Conservation (phyloP, 2,113 vertebrate genomes). For the Pithys albifrons region DNA sequence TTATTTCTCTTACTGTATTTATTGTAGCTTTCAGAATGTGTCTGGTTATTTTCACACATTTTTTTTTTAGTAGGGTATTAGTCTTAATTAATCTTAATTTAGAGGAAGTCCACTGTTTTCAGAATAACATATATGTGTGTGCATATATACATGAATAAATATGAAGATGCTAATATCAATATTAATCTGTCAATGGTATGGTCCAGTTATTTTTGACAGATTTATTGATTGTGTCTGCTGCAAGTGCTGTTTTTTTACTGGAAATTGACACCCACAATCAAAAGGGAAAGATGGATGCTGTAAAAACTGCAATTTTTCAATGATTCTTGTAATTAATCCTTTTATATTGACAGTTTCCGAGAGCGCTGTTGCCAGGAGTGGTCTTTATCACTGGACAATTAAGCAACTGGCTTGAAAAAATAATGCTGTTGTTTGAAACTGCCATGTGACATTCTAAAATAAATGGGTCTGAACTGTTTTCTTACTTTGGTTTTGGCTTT, state of each 20-base stretch:
- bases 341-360: conserved; percentile 28
- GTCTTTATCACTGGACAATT: conserved; percentile 47
- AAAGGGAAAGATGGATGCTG: neutral
- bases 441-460: neutral
- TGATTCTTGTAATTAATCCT: conserved; percentile 50
- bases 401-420: conserved; percentile 30
- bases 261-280: conserved; percentile 22
- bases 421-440: neutral
- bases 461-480: neutral
- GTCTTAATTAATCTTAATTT: neutral
- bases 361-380: conserved; percentile 7
- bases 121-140: neutral
- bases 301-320: conserved; percentile 33
- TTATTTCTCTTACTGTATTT: neutral
- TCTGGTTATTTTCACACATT: neutral
- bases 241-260: neutral
- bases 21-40: neutral
- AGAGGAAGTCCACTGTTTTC: neutral
- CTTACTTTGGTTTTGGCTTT: conserved; percentile 15
- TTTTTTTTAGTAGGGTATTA: neutral
- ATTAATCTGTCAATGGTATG: conserved; percentile 23
- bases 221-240: conserved; percentile 55
- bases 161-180: neutral
- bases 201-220: conserved; percentile 52
- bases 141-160: neutral